Conservation (phyloP, 2,113 vertebrate genomes). For the Onychostoma macrolepis region DNA sequence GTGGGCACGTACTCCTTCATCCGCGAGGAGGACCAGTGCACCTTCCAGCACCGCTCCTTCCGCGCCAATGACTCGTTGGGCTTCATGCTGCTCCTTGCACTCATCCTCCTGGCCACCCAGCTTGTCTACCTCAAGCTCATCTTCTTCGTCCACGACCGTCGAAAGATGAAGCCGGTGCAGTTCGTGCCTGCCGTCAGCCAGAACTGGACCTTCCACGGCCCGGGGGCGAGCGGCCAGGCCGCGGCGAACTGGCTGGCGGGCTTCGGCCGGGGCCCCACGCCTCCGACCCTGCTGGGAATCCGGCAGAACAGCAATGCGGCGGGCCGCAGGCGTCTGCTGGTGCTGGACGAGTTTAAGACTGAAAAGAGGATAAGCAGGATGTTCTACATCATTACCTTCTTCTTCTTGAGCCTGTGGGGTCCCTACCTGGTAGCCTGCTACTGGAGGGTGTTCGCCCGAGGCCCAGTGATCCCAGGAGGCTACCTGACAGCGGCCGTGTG, state of each 20-base stretch:
- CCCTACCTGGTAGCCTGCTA: slow-evolving; percentile 99
- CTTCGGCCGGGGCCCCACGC: slow-evolving; percentile 97
- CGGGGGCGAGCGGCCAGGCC: slow-evolving; percentile 96
- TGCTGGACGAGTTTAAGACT: slow-evolving; percentile 99
- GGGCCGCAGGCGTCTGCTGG: slow-evolving; percentile 93
- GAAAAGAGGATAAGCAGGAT: slow-evolving; percentile 99
- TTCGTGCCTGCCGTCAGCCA: slow-evolving; percentile 99
- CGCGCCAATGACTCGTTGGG: slow-evolving; percentile 98
- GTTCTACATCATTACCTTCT: slow-evolving; percentile 99
- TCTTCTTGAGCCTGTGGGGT: slow-evolving; percentile 97
- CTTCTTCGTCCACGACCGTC: slow-evolving; percentile 97
- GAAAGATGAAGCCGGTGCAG: slow-evolving; percentile 99
- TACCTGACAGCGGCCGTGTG: slow-evolving; percentile 99
- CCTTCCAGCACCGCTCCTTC: slow-evolving; percentile 99
- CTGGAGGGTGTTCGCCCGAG: slow-evolving; percentile 98
- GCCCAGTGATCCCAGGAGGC: slow-evolving; percentile 92
- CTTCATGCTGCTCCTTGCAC: slow-evolving; percentile 98
- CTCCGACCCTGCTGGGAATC: slow-evolving; percentile 97
- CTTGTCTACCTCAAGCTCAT: slow-evolving; percentile 99
- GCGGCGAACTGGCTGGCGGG: slow-evolving; percentile 99
- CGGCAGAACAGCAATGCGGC: slow-evolving; percentile 96
- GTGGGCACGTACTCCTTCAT: slow-evolving; percentile 99
- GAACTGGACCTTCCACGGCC: slow-evolving; percentile 99
- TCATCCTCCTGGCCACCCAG: slow-evolving; percentile 99
- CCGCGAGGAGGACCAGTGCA: slow-evolving; percentile 98